Evolutionary conservation across 2,888 invertebrate species (phyloP), one percentile per base, ranked within the genome.

Genomic region (Cheilosia impressa): DNA sequence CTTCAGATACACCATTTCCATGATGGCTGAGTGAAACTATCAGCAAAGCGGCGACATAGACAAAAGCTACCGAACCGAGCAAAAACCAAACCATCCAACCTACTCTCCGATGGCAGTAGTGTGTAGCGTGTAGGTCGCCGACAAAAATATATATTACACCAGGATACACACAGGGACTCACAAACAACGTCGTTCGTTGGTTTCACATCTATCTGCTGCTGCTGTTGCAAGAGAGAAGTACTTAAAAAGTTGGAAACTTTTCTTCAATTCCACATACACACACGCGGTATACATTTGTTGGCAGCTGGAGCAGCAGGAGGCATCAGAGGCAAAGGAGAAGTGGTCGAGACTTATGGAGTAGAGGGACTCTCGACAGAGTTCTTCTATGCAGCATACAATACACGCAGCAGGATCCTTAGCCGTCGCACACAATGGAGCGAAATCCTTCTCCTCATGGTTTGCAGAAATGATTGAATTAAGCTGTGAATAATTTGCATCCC

Each of bases 401-500:
- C 52, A 34, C 34, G 13, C 55, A 68, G 76, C 63, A 45, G 55
- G 47, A 65, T 65, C 57, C 55, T 50, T 34, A 27, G 22, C 58
- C 47, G 45, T 9, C 52, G 6, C 6, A 34, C 17, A 60, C 68
- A 76, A 76, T 68, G 31, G 76, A 55, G 27, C 5, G n/a, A 27
- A 47, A 31, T 69, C 60, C 60, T 52, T 27, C 55, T 75, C 17
- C 60, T 55, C 57, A 58, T 63, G 78, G 55, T 72, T 79, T 79
- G 72, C 65, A 72, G 66, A 79, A 72, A 65, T 79, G 72, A 79
- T 79, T 79, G 79, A 79, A 79, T 79, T 79, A 79, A 79, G 79
- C 79, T 79, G 65, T 45, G 79, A 79, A 79, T 79, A 72, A 79
- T 79, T 79, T 79, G 72, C 79, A 79, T 79, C 58, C 60, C 72